Evolutionary conservation across 2,797 vertebrate species (phyloP).

Genomic region (Pseudochirops cupreus): DNA sequence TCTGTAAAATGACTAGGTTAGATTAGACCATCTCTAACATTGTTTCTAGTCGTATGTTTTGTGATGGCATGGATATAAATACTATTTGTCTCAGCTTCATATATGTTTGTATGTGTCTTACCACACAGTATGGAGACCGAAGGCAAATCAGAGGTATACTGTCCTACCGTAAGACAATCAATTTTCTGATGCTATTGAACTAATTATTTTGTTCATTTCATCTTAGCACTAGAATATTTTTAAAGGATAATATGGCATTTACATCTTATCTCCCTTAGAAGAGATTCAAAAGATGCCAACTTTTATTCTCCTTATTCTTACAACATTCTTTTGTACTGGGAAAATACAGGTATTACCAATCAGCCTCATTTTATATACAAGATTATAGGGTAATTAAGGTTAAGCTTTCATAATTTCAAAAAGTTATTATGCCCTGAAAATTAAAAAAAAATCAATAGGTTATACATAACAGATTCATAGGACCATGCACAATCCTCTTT

Average conservation of each 20-base stretch:
- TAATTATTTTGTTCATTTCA: background rate
- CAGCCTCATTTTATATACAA: too few relatives aligned
- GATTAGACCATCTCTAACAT: background rate
- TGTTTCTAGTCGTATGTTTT: background rate
- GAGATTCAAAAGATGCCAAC: background rate
- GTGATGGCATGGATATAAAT: background rate
- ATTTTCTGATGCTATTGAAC: background rate
- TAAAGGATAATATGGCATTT: background rate
- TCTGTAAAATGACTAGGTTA: background rate
- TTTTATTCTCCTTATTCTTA: background rate
- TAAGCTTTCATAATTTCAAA: background rate
- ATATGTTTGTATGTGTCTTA: background rate
- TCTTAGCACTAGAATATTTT: background rate
- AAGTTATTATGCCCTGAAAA: background rate
- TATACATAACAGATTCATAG: background rate
- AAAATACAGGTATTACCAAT: background rate
- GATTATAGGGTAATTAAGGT: background rate
- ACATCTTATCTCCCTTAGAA: background rate
- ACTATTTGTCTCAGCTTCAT: background rate
- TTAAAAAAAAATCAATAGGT: background rate
- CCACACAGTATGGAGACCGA: background rate
- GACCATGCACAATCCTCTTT: background rate
- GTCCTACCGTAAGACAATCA: background rate
- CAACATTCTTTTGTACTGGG: background rate
- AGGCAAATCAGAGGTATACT: background rate